These are phyloP conservation scores for Spodoptera exigua DNA, from an alignment of 2,888 invertebrate genomes.

Conservation along the genomic window DNA sequence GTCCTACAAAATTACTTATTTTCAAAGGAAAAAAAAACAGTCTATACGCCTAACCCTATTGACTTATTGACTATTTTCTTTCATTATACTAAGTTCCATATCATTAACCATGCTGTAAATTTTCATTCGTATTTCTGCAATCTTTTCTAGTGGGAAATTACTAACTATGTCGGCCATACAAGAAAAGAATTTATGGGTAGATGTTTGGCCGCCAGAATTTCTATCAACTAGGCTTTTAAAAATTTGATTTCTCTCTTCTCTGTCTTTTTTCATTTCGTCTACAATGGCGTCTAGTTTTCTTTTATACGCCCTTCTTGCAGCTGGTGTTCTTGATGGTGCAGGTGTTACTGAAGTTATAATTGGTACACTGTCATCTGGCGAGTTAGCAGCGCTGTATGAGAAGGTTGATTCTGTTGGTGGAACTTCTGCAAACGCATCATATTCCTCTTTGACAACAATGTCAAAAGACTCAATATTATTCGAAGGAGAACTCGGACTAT, in stretches of 20 bases:
- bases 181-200: constrained; percentile 37
- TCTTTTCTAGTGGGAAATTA: constrained; percentile 39
- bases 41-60: neutral
- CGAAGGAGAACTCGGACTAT: constrained; percentile 14
- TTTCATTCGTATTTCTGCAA: constrained; percentile 35
- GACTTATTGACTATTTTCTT: constrained; percentile 6
- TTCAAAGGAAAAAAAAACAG: neutral
- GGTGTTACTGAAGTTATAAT: constrained; percentile 7
- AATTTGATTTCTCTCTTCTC: constrained; percentile 35
- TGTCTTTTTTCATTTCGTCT: constrained; percentile 38
- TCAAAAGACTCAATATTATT: neutral
- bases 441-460: constrained; percentile 33
- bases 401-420: constrained; percentile 24
- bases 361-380: neutral
- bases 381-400: neutral
- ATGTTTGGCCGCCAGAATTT: constrained; percentile 14
- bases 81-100: constrained; percentile 28
- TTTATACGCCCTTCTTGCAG: constrained; percentile 30
- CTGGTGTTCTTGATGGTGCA: constrained; percentile 4
- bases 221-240: constrained; percentile 30
- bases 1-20: no score
- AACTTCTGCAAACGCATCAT: constrained; percentile 33
- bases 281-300: constrained; percentile 37
- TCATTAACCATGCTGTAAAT: constrained; percentile 34
- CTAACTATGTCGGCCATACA: constrained; percentile 45